phyloP scores from a whole-genome alignment of 2,113 vertebrate genomes.

The Archocentrus centrarchus region DNA sequence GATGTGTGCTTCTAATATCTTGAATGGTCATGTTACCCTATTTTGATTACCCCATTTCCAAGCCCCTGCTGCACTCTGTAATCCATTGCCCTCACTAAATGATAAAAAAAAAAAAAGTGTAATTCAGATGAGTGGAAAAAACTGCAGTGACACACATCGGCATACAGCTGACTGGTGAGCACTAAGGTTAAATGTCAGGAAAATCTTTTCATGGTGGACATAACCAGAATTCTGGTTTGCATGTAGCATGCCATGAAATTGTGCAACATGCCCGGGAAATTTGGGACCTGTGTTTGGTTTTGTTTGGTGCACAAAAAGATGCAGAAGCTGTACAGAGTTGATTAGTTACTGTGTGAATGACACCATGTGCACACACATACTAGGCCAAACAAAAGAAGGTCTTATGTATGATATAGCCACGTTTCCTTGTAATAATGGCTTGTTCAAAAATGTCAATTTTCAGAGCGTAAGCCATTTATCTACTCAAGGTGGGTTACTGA shows the following conservation, averaged over 20 bases:
- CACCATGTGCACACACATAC: background rate
- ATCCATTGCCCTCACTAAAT: slow-evolving; percentile 72
- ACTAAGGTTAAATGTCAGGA: slow-evolving; percentile 76
- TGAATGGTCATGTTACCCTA: slow-evolving; percentile 79
- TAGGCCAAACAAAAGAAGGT: slow-evolving; percentile 19
- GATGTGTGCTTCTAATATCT: slow-evolving; percentile 82
- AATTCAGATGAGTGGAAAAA: slow-evolving; percentile 78
- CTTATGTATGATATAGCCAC: slow-evolving; percentile 22
- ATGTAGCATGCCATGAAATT: slow-evolving; percentile 25
- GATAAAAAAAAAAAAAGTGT: slow-evolving; percentile 68
- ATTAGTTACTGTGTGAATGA: slow-evolving; percentile 1
- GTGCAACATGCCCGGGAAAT: slow-evolving; percentile 11
- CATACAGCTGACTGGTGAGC: slow-evolving; percentile 60
- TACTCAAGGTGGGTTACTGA: slow-evolving; percentile 19
- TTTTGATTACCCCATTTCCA: slow-evolving; percentile 82
- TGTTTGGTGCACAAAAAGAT: slow-evolving; percentile 18
- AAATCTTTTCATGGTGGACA: slow-evolving; percentile 61
- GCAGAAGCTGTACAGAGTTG: background rate
- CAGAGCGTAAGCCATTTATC: slow-evolving; percentile 25
- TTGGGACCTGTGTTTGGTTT: slow-evolving; percentile 24
- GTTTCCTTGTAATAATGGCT: background rate
- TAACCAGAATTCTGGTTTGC: slow-evolving; percentile 39
- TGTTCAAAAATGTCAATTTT: slow-evolving; percentile 14
- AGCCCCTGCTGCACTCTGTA: slow-evolving; percentile 71
- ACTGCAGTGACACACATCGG: slow-evolving; percentile 65